These are phyloP conservation scores for Amiota mariae DNA, from an alignment of 2,888 invertebrate genomes.

Conservation along the genomic window DNA sequence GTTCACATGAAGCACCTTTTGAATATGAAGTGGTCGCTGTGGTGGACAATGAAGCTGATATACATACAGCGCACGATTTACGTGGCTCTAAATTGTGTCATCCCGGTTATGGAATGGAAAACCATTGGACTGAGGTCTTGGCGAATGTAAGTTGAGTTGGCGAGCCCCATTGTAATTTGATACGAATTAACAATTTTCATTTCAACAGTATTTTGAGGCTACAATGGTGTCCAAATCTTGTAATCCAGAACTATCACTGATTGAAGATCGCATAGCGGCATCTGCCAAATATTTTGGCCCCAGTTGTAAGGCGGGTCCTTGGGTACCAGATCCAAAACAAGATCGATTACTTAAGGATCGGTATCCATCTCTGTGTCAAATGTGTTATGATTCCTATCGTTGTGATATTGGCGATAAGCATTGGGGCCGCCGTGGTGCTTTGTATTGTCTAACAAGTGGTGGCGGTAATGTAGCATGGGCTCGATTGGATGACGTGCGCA, in stretches of 20 bases:
- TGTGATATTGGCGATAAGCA: slow-evolving; percentile 84
- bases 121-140: slow-evolving; percentile 85
- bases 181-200: neutral
- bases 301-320: slow-evolving; percentile 90
- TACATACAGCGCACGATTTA: slow-evolving; percentile 78
- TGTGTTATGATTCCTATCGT: slow-evolving; percentile 78
- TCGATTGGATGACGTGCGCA: slow-evolving; percentile 79
- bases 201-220: slow-evolving; percentile 82
- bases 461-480: slow-evolving; percentile 89
- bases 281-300: slow-evolving; percentile 83
- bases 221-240: slow-evolving; percentile 82
- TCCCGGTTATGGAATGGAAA: slow-evolving; percentile 83
- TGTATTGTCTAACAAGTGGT: slow-evolving; percentile 85
- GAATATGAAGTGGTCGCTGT: slow-evolving; percentile 81
- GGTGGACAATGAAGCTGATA: slow-evolving; percentile 77
- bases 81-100: slow-evolving; percentile 85
- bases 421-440: slow-evolving; percentile 87
- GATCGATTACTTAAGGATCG: slow-evolving; percentile 80
- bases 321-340: slow-evolving; percentile 80
- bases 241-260: slow-evolving; percentile 79
- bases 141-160: slow-evolving; percentile 79
- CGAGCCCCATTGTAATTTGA: neutral
- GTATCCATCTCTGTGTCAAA: slow-evolving; percentile 82
- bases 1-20: slow-evolving; percentile 75
- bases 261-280: slow-evolving; percentile 84